Base-by-base conservation (phyloP, 2,888 invertebrate genomes). In the Phragmatobia fuliginosa region DNA sequence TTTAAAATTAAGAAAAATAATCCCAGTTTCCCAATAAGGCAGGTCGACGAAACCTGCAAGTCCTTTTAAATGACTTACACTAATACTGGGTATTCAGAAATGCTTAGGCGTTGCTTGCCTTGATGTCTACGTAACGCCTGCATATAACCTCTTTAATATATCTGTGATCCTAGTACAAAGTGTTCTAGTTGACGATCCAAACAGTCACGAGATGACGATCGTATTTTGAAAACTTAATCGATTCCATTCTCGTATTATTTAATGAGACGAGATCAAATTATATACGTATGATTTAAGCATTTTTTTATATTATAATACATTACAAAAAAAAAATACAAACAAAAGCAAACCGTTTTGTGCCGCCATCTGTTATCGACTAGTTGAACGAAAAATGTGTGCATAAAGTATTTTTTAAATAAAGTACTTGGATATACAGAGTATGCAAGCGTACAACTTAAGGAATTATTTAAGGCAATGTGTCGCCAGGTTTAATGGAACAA, bases 181-280 rank as follows among this genome's bases (percentile, higher is more conserved):
- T 94, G 95, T 94, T 95, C 95, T 93, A 95, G 92, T 94, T 95
- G 94, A 95, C 93, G 94, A 91, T 93, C 91, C 91, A 83, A 90
- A 88, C 88, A 87, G 88, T 88, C 90, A 85, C 87, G 82, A 89
- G 89, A 92, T 89, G 89, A 88, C 82, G 76, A 72, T 81, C 84
- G 80, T 83, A 86, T 86, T 85, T 84, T 76, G 75, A 82, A 75
- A 83, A 79, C 77, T 79, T 80, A 82, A 83, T 82, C 76, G 79
- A 82, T 77, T 79, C 71, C 62, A 69, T 79, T 67, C 66, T 56
- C 28, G 73, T 74, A 70, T 73, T 79, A 72, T 76, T 74, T 80
- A 80, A 78, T 78, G 69, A 78, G 74, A 80, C 21, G 59, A 67
- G 59, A 67, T 67, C 64, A 64, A 56, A 56, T 67, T 61, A 52